Conservation (phyloP, 2,113 vertebrate species). For the Pangasianodon hypophthalmus region DNA sequence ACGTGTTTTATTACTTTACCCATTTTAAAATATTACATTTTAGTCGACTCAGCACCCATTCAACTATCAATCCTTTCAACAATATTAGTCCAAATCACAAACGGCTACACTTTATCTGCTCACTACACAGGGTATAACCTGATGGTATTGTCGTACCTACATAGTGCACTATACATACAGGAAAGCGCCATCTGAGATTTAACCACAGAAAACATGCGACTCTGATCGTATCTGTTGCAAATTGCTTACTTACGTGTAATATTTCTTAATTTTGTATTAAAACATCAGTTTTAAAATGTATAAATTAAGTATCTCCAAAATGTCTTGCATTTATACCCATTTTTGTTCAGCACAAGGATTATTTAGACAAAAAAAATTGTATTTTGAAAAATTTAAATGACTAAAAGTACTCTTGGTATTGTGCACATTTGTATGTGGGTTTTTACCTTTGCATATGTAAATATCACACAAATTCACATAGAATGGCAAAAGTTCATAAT, state of each 20-base stretch:
- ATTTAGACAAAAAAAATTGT: neutral
- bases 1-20: too few relatives aligned
- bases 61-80: too few relatives aligned
- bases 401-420: neutral
- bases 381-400: too few relatives aligned
- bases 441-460: neutral
- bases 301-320: neutral
- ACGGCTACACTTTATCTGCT: too few relatives aligned
- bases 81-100: too few relatives aligned
- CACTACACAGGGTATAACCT: neutral
- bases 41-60: too few relatives aligned
- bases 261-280: neutral
- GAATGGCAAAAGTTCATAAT: neutral
- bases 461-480: neutral
- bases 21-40: too few relatives aligned
- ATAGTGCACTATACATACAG: neutral
- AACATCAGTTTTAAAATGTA: neutral
- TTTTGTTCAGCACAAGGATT: neutral
- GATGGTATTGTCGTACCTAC: too few relatives aligned
- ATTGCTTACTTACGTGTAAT: neutral
- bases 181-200: neutral
- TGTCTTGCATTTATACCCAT: neutral
- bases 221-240: neutral
- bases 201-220: neutral
- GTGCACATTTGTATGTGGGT: neutral